A percentile compares a stretch with the other conserved stretches of the same genome.
These are phyloP conservation scores for Etheostoma perlongum DNA, from an alignment of 2,797 vertebrate genomes.

Conservation along the genomic window DNA sequence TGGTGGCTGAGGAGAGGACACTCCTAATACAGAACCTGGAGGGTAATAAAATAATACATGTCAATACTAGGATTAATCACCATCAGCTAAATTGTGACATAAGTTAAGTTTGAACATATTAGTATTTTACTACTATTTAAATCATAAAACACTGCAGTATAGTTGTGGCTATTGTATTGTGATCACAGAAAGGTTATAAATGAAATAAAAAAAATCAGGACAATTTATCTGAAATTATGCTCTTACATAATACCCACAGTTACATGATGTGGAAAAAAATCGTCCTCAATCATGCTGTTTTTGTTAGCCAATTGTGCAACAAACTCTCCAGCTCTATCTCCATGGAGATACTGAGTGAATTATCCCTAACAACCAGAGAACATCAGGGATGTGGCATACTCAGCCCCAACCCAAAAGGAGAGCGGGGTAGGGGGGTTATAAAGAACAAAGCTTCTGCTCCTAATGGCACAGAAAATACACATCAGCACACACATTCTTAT, in stretches of 20 bases:
- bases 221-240: constrained; percentile 20
- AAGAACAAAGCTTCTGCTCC: constrained; percentile 22
- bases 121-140: background rate
- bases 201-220: background rate
- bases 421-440: background rate
- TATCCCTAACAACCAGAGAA: constrained; percentile 66
- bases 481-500: background rate
- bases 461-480: constrained; percentile 1
- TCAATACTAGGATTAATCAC: background rate
- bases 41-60: background rate
- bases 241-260: constrained; percentile 13
- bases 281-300: constrained; percentile 38
- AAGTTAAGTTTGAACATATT: background rate
- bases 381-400: constrained; percentile 46
- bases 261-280: constrained; percentile 33
- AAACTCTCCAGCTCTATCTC: constrained; percentile 62
- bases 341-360: constrained; percentile 74
- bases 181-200: background rate
- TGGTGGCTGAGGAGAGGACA: constrained; percentile 87
- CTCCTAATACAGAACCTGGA: constrained; percentile 88
- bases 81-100: too few species aligned
- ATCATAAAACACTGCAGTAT: background rate
- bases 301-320: constrained; percentile 19
- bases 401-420: constrained; percentile 23
- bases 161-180: background rate